These are phyloP conservation scores for Pyrgilauda ruficollis DNA, from an alignment of 2,113 vertebrate genomes.

Conservation along the genomic window DNA sequence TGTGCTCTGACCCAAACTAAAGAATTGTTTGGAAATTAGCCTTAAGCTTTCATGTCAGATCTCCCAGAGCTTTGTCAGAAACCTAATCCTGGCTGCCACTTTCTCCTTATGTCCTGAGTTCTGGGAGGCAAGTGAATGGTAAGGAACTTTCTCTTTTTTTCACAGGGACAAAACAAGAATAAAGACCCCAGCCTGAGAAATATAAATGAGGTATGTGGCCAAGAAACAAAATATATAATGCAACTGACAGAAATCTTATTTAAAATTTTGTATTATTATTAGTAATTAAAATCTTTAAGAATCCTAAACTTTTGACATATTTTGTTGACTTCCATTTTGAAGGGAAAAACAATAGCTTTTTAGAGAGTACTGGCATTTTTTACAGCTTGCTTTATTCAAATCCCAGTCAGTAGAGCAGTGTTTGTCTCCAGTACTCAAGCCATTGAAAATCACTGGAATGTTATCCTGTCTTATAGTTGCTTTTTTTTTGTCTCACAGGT, in stretches of 20 bases:
- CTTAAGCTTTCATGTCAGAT: neutral
- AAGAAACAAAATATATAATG: neutral
- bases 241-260: neutral
- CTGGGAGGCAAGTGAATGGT: neutral
- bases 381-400: neutral
- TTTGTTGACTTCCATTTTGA: rapidly evolving
- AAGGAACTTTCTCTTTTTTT: neutral
- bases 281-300: neutral
- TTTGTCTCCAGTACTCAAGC: neutral
- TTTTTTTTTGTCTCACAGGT: neutral
- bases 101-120: neutral
- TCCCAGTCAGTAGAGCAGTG: neutral
- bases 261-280: neutral
- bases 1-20: neutral
- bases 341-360: neutral
- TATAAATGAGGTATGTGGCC: neutral
- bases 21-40: neutral
- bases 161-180: neutral
- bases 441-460: neutral
- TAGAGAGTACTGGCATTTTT: neutral
- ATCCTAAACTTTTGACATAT: neutral
- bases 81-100: neutral
- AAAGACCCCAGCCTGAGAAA: neutral
- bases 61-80: neutral
- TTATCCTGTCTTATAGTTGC: neutral